Evolutionary conservation across 2,113 vertebrate species (phyloP).

Genomic region (Centropristis striata): DNA sequence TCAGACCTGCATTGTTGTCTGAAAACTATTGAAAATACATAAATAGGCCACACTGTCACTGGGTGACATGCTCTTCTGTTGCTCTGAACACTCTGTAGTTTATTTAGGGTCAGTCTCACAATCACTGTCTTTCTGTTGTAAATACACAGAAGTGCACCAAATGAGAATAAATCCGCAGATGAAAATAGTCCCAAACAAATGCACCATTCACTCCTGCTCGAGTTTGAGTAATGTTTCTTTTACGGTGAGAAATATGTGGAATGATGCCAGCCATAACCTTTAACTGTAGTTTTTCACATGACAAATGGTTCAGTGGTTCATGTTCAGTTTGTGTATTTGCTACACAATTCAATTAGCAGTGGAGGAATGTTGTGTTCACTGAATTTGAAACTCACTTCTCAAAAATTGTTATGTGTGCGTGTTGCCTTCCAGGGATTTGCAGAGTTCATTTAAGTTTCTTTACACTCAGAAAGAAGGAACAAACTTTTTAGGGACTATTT

Average conservation of each 20-base stretch:
- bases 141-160: background rate
- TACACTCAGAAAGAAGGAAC: background rate
- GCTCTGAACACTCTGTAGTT: background rate
- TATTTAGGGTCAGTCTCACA: background rate
- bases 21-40: background rate
- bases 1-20: background rate
- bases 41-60: background rate
- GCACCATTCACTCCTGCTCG: background rate
- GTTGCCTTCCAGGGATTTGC: background rate
- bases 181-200: background rate
- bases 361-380: background rate
- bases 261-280: background rate
- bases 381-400: background rate
- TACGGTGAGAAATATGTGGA: background rate
- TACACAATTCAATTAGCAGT: constrained; percentile 9
- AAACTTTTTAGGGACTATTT: background rate
- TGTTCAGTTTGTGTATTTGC: background rate
- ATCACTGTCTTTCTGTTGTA: background rate
- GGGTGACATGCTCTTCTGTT: background rate
- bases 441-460: constrained; percentile 1
- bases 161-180: background rate
- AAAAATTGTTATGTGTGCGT: background rate
- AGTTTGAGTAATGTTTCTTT: background rate
- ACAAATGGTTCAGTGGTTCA: background rate
- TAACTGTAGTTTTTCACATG: background rate